Base-by-base conservation (phyloP, 2,888 invertebrate species). In the Clostera curtula region DNA sequence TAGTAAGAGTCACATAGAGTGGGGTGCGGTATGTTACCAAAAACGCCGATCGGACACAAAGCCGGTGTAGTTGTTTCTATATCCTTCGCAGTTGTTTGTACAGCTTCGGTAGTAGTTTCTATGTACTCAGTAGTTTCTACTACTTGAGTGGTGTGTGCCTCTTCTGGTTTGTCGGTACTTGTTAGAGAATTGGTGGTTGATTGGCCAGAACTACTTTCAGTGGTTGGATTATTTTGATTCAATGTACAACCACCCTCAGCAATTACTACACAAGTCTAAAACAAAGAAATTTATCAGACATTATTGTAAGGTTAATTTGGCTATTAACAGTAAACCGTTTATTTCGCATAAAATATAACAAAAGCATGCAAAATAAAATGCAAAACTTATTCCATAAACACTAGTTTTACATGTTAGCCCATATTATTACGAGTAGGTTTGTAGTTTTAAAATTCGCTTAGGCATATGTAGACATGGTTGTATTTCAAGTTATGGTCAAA, bases 1-100 rank as follows among this genome's bases (percentile, higher is more conserved):
- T 41, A 52, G 27, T 43, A 58, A 9, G 34, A 36, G 25, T 46
- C 29, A 27, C 56, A 58, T 7, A 31, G 19, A 1, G 34, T 24
- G 1, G 49, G 53, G 21, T 57, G 45, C 1, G 54, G 35, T 1
- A 52, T 23, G 17, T 49, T 43, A 1, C 50, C 52, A 4, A 50
- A 43, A 1, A 31, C 27, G 1, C 40, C 49, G 2, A 43, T 36
- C 1, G 29, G 26, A 5, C 39, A 39, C 9, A 39, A 6, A 11
- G 17, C 12, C 2, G 30, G 20, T 3, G 27, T 25, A 12, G 34
- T 31, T 8, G 33, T 32, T 16, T n/a, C n/a, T n/a, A n/a, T n/a
- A n/a, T n/a, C n/a, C n/a, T 24, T 18, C 27, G 22, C 13, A 15
- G 15, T 15, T 6, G 4, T 6, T 8, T 12, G 13, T 2, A 22